Base-by-base conservation (phyloP, 30 jellyfish, hydroid and myxozoan species). In the Pelagia noctiluca region DNA sequence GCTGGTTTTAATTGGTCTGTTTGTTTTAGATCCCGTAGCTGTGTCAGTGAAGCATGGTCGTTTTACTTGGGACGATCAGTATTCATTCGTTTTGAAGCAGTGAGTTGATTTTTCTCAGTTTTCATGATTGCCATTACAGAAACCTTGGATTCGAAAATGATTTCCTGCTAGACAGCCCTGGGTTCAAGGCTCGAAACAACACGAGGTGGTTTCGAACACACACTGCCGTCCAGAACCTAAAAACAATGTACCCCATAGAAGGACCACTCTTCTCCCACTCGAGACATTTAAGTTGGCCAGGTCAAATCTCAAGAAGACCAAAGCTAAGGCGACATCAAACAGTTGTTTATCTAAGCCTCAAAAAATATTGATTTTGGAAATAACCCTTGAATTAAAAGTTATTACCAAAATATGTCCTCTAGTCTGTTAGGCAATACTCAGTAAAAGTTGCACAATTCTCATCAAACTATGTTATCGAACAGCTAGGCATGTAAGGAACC, bases 61-160 rank as follows among this genome's bases (percentile, higher is more conserved):
- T 34, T 88, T 88, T 50, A 67, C 89, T 2, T 88, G 96, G 96
- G 96, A 70, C 25, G 96, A 78, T 34, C 35, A 65, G 46, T 62
- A 35, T 28, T 74, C 35, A 16, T 85, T 85, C 42, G 52, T 85
- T 75, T 50, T 88, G 84, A 63, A 70, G 71, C 70, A 78, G 96
- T 88, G 61, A 78, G 88, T 53, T 16, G 8, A 42, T 16, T 42
- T 42, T 16, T 5, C 8, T 5, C 86, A 29, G 63, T 18, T 69
- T 13, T 31, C 30, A 22, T 12, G 21, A n/a, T 29, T 30, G 35
- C 28, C 22, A 69, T 35, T 50, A 25, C 22, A 7, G 21, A 19
- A 1, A 26, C 35, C 19, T 16, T 35, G 25, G 33, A 32, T 46
- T 30, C 31, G 18, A 0, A 32, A 69, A 12, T 38, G 4, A 31